Conservation (phyloP, 1,140 invertebrate species). For the Pentalonia nigronervosa region DNA sequence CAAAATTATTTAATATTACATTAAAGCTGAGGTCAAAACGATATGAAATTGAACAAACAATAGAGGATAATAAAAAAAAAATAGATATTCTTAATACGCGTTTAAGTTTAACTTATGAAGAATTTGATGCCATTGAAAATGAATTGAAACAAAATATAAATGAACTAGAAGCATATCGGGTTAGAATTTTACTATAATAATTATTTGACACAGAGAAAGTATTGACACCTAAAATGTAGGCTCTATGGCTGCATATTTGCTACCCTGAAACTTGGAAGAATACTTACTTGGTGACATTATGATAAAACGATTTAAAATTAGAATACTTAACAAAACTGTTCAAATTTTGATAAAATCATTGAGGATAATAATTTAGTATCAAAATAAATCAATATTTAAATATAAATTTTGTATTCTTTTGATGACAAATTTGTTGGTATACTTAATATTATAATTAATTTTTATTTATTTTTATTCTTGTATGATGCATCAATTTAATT, state of each 20-base stretch:
- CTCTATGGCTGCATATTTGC: background rate
- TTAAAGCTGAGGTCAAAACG: slow-evolving; percentile 28
- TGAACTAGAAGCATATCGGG: slow-evolving; percentile 27
- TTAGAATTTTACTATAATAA: background rate
- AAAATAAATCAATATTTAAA: background rate
- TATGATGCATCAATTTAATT: background rate
- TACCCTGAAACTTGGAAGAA: background rate
- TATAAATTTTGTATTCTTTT: background rate
- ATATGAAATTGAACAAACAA: slow-evolving; percentile 4
- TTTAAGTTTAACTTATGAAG: background rate
- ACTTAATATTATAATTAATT: background rate
- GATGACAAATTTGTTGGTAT: background rate
- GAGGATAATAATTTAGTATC: background rate
- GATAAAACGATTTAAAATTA: background rate
- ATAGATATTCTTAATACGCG: background rate
- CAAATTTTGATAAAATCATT: too few relatives aligned
- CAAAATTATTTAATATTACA: slow-evolving; percentile 36
- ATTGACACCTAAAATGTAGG: background rate
- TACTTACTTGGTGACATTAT: background rate
- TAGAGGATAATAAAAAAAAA: slow-evolving; percentile 9
- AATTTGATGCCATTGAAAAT: background rate
- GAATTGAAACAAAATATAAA: background rate
- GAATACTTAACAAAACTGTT: too few relatives aligned
- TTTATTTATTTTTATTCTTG: background rate
- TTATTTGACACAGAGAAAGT: background rate